Conservation (phyloP, 92 coral and sea anemone genomes). For the Desmophyllum pertusum region DNA sequence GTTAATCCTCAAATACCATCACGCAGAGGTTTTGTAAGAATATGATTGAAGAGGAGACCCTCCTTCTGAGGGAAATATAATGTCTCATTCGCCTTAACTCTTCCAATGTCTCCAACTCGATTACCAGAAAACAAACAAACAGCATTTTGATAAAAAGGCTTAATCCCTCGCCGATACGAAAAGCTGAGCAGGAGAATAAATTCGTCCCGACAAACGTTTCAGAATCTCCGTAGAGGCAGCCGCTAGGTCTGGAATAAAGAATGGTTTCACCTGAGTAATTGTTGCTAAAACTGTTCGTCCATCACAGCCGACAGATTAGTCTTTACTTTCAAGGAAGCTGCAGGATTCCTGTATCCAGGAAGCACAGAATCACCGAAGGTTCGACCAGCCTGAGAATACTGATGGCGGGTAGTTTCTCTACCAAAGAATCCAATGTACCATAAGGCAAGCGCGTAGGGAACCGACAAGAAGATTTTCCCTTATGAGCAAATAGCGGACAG, state of each 20-base stretch:
- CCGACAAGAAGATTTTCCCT: not conserved
- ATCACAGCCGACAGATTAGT: not conserved
- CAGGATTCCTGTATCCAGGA: constrained; percentile 24
- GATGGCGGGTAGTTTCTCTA: constrained; percentile 6
- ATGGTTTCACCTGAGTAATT: not conserved
- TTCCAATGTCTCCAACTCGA: not conserved
- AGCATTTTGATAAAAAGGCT: not conserved
- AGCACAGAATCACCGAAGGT: not conserved
- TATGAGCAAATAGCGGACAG: not conserved
- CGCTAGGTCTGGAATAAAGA: constrained; percentile 25
- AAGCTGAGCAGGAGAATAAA: not conserved
- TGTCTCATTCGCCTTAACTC: not conserved
- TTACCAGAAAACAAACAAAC: no score
- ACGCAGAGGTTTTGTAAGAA: not conserved
- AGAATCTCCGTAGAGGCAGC: not conserved
- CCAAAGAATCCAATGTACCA: constrained; percentile 25
- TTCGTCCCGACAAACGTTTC: not conserved
- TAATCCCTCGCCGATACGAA: not conserved
- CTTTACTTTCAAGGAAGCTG: constrained; percentile 7
- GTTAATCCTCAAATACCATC: no score
- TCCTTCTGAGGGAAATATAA: not conserved
- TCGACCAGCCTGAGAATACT: constrained; percentile 3
- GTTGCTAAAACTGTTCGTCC: constrained; percentile 20
- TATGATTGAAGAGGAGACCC: not conserved
- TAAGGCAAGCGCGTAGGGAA: constrained; percentile 10